These are phyloP conservation scores for Alfaro cultratus DNA, from an alignment of 2,797 vertebrate species.

Conservation along the genomic window DNA sequence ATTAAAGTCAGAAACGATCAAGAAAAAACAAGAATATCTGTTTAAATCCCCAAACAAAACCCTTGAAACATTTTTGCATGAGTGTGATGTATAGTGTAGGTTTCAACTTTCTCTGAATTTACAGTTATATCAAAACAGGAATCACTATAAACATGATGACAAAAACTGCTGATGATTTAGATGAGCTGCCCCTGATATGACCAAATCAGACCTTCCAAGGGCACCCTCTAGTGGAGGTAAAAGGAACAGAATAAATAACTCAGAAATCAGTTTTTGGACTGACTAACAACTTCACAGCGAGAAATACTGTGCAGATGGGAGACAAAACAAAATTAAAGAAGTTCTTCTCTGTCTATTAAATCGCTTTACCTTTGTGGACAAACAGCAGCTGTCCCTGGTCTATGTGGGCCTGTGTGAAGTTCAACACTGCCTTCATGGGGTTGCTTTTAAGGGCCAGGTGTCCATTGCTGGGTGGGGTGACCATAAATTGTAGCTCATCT, in stretches of 20 bases:
- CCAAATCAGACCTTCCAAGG: slow-evolving; percentile 24
- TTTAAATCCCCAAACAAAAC: slow-evolving; percentile 2
- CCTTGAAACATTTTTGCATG: neutral
- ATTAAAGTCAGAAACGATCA: neutral
- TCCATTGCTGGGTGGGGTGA: slow-evolving; percentile 88
- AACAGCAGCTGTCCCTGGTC: slow-evolving; percentile 86
- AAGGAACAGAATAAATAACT: slow-evolving; percentile 34
- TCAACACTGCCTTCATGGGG: slow-evolving; percentile 82
- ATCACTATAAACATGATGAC: slow-evolving; percentile 34
- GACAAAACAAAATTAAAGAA: neutral
- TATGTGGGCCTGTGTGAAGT: slow-evolving; percentile 90
- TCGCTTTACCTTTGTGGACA: slow-evolving; percentile 85
- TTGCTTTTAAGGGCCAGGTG: slow-evolving; percentile 87
- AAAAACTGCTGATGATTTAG: neutral
- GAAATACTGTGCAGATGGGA: neutral
- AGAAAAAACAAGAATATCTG: neutral
- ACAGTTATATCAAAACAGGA: slow-evolving; percentile 28
- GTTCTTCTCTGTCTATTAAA: neutral
- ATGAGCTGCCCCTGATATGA: neutral
- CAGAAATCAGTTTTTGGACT: neutral
- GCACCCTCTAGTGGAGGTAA: slow-evolving; percentile 36
- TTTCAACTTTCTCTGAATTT: slow-evolving; percentile 17
- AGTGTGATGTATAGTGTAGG: neutral
- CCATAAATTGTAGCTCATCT: slow-evolving; percentile 82
- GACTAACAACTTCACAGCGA: neutral